Evolutionary conservation across 2,888 invertebrate species (phyloP).

Genomic region (Melanargia galathea): DNA sequence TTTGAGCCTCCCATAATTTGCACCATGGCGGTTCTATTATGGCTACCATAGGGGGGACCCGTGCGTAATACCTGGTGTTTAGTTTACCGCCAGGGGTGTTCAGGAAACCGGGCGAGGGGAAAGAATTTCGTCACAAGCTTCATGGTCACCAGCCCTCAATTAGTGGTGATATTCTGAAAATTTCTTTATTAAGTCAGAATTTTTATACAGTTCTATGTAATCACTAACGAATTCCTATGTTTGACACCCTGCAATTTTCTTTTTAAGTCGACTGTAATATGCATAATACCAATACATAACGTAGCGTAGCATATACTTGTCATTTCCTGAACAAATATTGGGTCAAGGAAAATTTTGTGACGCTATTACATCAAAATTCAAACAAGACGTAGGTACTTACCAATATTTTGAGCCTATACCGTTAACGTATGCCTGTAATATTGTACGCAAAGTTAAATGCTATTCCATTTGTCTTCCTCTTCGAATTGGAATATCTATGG

Average conservation of each 20-base stretch:
- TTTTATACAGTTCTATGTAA: slow-evolving; percentile 3
- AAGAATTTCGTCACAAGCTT: slow-evolving; percentile 39
- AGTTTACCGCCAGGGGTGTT: slow-evolving; percentile 55
- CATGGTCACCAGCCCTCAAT: slow-evolving; percentile 34
- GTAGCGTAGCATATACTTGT: too few species aligned
- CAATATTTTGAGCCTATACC: too few species aligned
- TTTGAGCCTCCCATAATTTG: slow-evolving; percentile 42
- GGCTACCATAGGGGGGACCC: slow-evolving; percentile 55
- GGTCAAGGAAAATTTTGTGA: too few species aligned
- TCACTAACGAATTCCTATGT: neutral
- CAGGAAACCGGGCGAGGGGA: slow-evolving; percentile 50
- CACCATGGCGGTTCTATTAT: slow-evolving; percentile 51
- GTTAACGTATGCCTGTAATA: too few species aligned
- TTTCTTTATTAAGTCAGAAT: slow-evolving; percentile 14
- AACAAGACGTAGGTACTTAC: too few species aligned
- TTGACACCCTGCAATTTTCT: too few species aligned
- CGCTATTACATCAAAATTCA: too few species aligned
- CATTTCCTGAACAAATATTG: too few species aligned
- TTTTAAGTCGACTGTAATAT: too few species aligned
- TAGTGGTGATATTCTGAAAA: slow-evolving; percentile 24
- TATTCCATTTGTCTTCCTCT: neutral
- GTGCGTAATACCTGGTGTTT: slow-evolving; percentile 63
- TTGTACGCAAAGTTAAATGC: neutral
- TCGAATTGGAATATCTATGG: too few species aligned
- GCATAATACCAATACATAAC: too few species aligned